Evolutionary conservation across 1,140 invertebrate genomes (phyloP), one percentile per base, ranked within the genome.

Genomic region (Hypsibius dujardini): DNA sequence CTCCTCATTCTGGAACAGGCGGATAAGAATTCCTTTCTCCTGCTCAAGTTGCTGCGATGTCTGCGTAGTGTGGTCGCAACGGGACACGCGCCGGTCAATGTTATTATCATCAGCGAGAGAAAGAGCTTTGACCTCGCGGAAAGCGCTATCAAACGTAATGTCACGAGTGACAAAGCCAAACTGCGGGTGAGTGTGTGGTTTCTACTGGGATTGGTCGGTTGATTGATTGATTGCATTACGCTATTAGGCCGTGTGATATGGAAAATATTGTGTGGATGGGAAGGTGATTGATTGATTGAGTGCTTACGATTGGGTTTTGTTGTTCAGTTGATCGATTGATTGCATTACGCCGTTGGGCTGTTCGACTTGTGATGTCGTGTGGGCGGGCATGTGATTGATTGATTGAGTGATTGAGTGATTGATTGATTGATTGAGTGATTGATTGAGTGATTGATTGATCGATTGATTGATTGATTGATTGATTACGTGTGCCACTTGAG

Each of bases 61-160:
- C 45, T 67, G 42, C 12, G 42, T 12, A 67, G 62, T 45, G 42
- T 67, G 12, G 7, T 67, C 42, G 62, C 12, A 3, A 15, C 3
- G 3, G 42, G 12, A 12, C 12, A 12, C 62, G 62, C 62, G 7
- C 62, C 62, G 42, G 42, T 67, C 62, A 67, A 67, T 42, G 12
- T 67, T 12, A 67, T 67, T 42, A 7, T 67, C 62, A 45, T 67
- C 12, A 15, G 62, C 42, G 62, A 67, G 12, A 67, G 62, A 42
- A 67, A 67, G 45, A 45, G 12, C 62, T 67, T 67, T 45, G 62
- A 67, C 12, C 12, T 67, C 3, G 62, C 62, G 12, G 62, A 67
- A 67, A 7, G 12, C 7, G 62, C 42, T 12, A 67, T 67, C 7
- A 67, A 67, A 42, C 12, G 62, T 7, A 67, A 67, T 42, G 62